A percentile compares a stretch with the other conserved stretches of the same genome.
Conservation (phyloP, 2,888 invertebrate species). For the Erebia palarica region DNA sequence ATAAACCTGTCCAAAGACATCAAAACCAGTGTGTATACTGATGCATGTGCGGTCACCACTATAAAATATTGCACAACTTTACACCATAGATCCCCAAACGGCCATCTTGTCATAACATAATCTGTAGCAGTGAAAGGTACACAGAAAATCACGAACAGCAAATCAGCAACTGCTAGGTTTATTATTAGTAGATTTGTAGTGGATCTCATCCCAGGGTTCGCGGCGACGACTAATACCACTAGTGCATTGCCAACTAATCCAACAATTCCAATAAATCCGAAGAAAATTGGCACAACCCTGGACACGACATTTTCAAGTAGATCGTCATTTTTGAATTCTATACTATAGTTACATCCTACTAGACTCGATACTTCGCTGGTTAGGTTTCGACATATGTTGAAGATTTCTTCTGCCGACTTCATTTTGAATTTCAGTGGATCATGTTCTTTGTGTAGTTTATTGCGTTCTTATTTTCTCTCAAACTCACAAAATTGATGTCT, state of each 20-base stretch:
- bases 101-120: conserved; percentile 94
- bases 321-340: conserved; percentile 76
- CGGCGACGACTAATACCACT: conserved; percentile 93
- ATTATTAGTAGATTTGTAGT: conserved; percentile 96
- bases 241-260: conserved; percentile 95
- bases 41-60: conserved; percentile 95
- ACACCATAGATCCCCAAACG: conserved; percentile 95
- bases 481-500: neutral
- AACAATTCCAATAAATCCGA: conserved; percentile 92
- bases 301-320: conserved; percentile 85
- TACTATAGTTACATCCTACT: conserved; percentile 67
- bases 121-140: conserved; percentile 97
- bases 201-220: conserved; percentile 95
- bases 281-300: conserved; percentile 90
- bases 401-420: conserved; percentile 73
- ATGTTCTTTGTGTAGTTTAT: conserved; percentile 23
- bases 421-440: conserved; percentile 49
- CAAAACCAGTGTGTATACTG: conserved; percentile 95
- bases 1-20: conserved; percentile 96
- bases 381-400: conserved; percentile 70
- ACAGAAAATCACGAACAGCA: conserved; percentile 95
- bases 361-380: conserved; percentile 63
- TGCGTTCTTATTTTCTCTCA: neutral
- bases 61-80: conserved; percentile 95
- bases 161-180: conserved; percentile 94